phyloP scores from a whole-genome alignment of 2,113 vertebrate species.

The Rattus rattus region DNA sequence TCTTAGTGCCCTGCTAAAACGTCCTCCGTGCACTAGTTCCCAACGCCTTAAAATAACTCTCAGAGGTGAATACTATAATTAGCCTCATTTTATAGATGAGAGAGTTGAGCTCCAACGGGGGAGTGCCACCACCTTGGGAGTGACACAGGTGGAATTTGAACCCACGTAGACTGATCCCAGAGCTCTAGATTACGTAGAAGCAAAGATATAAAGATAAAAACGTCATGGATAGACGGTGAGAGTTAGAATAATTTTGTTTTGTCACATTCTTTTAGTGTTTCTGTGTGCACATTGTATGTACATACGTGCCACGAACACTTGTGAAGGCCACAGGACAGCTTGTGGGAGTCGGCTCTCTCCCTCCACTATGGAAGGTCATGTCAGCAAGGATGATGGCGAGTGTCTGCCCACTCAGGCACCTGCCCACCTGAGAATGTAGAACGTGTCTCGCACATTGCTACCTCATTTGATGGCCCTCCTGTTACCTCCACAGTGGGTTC shows the following conservation, averaged over 20 bases:
- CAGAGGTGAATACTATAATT: conserved; percentile 4
- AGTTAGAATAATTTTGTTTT: not conserved
- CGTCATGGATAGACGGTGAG: not conserved
- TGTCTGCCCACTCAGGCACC: not conserved
- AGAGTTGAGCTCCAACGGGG: conserved; percentile 45
- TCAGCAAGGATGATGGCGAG: not conserved
- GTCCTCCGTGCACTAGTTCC: conserved; percentile 26
- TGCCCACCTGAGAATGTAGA: not conserved
- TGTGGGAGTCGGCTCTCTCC: not conserved
- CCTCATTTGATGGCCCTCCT: not conserved
- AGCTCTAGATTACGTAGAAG: not conserved
- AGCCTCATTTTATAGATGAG: conserved; percentile 42
- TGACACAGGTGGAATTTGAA: conserved; percentile 36
- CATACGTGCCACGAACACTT: not conserved
- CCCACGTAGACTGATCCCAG: not conserved
- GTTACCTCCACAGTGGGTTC: not conserved
- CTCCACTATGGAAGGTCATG: not conserved
- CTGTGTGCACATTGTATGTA: not conserved
- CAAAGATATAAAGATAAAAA: not conserved
- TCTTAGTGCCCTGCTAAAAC: not conserved
- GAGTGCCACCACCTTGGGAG: conserved; percentile 27
- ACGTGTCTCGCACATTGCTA: not conserved
- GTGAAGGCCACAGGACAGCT: not conserved
- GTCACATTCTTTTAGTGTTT: not conserved
- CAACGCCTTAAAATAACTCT: conserved; percentile 67